These are phyloP conservation scores for Lontra canadensis DNA, from an alignment of 2,113 vertebrate genomes.

Conservation along the genomic window DNA sequence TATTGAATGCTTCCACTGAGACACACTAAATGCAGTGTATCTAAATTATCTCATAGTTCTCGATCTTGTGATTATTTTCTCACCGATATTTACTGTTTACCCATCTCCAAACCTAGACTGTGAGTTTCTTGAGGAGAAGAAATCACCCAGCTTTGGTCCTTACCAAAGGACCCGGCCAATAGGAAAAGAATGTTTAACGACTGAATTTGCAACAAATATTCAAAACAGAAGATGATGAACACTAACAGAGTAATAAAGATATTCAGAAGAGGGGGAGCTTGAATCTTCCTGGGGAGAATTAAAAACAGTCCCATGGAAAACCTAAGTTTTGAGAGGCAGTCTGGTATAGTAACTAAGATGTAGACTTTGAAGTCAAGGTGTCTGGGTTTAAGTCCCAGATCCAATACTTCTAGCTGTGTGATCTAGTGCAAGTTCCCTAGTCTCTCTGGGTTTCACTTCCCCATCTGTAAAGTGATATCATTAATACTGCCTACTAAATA, in stretches of 20 bases:
- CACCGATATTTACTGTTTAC: not conserved
- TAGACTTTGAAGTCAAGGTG: not conserved
- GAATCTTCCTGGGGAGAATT: not conserved
- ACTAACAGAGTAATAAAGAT: not conserved
- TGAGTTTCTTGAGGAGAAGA: not conserved
- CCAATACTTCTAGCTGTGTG: not conserved
- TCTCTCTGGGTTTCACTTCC: not conserved
- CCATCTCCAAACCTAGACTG: not conserved
- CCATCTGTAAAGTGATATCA: not conserved
- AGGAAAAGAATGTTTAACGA: not conserved
- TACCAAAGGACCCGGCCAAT: not conserved
- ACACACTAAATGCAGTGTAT: not conserved
- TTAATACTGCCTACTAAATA: not conserved
- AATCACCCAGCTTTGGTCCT: not conserved
- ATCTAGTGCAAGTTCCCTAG: not conserved
- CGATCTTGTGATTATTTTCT: not conserved
- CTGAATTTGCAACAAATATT: not conserved
- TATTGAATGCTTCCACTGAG: not conserved
- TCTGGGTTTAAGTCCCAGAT: not conserved
- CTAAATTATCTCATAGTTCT: not conserved
- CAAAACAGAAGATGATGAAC: not conserved
- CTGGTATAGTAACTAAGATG: not conserved
- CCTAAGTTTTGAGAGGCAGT: not conserved
- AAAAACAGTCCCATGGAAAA: not conserved
- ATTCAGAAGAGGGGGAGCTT: not conserved